These are phyloP conservation scores for Zaprionus nigranus DNA, from an alignment of 1,140 invertebrate genomes.

Conservation along the genomic window DNA sequence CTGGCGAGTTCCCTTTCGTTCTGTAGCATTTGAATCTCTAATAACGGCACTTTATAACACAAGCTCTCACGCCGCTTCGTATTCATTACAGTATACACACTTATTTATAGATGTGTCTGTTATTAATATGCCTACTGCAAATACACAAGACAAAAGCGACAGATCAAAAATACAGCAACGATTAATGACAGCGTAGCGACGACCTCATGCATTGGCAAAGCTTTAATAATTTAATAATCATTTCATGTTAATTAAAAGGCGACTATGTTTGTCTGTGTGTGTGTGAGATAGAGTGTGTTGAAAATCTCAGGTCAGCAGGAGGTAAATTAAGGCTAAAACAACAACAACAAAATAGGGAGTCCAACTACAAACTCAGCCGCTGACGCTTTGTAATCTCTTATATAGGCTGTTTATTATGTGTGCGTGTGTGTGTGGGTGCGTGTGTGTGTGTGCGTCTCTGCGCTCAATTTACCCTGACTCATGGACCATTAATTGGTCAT, in stretches of 20 bases:
- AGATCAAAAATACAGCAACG: slow-evolving; percentile 16
- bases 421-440: slow-evolving; percentile 48
- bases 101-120: slow-evolving; percentile 30
- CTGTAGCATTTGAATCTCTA: background rate
- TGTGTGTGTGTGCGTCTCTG: slow-evolving; percentile 56
- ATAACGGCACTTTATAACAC: slow-evolving; percentile 28
- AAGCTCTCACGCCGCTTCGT: slow-evolving; percentile 12
- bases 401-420: slow-evolving; percentile 66
- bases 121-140: slow-evolving; percentile 29
- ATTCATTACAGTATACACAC: slow-evolving; percentile 22
- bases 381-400: slow-evolving; percentile 63
- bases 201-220: slow-evolving; percentile 12
- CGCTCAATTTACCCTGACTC: slow-evolving; percentile 79
- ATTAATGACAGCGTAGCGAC: slow-evolving; percentile 37
- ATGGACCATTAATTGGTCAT: slow-evolving; percentile 78
- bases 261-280: slow-evolving; percentile 6
- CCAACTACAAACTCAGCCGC: background rate
- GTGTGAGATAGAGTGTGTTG: slow-evolving; percentile 6
- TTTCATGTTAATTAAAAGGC: slow-evolving; percentile 48
- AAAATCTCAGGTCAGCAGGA: slow-evolving; percentile 30
- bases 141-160: background rate
- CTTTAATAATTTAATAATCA: slow-evolving; percentile 45
- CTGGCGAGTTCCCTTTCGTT: slow-evolving; percentile 1
- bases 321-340: slow-evolving; percentile 18
- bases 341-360: background rate